phyloP scores from a whole-genome alignment of 2,888 invertebrate species.

The Eledone cirrhosa region DNA sequence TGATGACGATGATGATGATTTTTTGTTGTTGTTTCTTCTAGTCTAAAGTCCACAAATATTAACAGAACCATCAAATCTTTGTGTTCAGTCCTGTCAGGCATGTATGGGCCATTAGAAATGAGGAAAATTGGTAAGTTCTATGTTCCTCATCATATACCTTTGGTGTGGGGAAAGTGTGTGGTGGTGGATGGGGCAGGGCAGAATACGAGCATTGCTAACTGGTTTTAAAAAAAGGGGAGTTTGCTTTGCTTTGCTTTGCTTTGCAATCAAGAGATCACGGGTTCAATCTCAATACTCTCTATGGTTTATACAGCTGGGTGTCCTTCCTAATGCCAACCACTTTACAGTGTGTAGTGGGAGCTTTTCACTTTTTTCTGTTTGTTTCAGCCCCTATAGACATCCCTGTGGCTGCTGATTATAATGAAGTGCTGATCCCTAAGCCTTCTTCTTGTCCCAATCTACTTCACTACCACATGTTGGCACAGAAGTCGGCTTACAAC shows the following conservation, averaged over 20 bases:
- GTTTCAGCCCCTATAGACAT: neutral
- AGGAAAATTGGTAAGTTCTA: no score
- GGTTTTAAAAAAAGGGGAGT: no score
- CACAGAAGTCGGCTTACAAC: neutral
- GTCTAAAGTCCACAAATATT: constrained; percentile 59
- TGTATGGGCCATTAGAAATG: constrained; percentile 44
- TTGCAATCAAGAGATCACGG: no score
- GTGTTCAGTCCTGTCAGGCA: constrained; percentile 56
- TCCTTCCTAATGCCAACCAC: no score
- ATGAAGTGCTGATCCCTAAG: constrained; percentile 18
- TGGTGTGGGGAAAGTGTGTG: no score
- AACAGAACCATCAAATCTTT: constrained; percentile 57
- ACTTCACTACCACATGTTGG: neutral
- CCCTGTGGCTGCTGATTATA: neutral
- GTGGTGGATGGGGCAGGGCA: no score
- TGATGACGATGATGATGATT: neutral
- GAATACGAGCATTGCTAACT: no score
- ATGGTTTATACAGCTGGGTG: no score
- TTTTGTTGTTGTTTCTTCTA: constrained; percentile 39
- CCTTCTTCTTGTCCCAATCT: neutral
- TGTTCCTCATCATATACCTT: no score
- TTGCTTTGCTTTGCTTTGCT: no score
- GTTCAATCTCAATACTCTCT: no score
- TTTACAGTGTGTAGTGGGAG: no score
- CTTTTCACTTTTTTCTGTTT: neutral